phyloP scores from a whole-genome alignment of 2,113 vertebrate genomes.

The Corythornis vintsioides region DNA sequence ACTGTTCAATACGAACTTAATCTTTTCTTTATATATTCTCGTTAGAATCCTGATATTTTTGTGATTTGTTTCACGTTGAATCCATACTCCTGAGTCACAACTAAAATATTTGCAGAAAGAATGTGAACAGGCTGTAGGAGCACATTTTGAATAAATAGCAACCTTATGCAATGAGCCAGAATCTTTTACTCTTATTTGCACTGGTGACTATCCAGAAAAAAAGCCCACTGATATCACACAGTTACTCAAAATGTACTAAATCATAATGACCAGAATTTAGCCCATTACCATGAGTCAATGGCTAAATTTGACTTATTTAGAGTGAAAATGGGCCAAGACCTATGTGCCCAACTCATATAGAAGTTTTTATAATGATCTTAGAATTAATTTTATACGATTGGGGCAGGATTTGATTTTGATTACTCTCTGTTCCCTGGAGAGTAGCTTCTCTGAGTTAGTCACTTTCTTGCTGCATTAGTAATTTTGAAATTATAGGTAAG shows the following conservation, averaged over 20 bases:
- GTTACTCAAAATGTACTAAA: background rate
- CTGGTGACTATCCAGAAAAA: background rate
- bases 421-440: background rate
- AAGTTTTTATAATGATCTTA: background rate
- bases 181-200: slow-evolving; percentile 1
- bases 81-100: slow-evolving; percentile 23
- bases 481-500: slow-evolving; percentile 46
- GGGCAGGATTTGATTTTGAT: background rate
- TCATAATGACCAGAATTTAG: background rate
- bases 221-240: background rate
- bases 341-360: background rate
- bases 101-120: slow-evolving; percentile 54
- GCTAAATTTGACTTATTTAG: background rate
- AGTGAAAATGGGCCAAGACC: background rate
- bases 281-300: background rate
- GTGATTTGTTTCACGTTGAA: slow-evolving; percentile 24
- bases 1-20: background rate
- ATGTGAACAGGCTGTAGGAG: slow-evolving; percentile 23
- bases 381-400: background rate
- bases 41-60: slow-evolving; percentile 9
- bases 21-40: background rate
- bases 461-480: background rate
- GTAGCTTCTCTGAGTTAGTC: background rate
- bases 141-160: slow-evolving; percentile 56
- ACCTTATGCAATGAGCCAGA: slow-evolving; percentile 21